phyloP scores from a whole-genome alignment of 1,140 invertebrate species.

The Hesperophylax magnus region DNA sequence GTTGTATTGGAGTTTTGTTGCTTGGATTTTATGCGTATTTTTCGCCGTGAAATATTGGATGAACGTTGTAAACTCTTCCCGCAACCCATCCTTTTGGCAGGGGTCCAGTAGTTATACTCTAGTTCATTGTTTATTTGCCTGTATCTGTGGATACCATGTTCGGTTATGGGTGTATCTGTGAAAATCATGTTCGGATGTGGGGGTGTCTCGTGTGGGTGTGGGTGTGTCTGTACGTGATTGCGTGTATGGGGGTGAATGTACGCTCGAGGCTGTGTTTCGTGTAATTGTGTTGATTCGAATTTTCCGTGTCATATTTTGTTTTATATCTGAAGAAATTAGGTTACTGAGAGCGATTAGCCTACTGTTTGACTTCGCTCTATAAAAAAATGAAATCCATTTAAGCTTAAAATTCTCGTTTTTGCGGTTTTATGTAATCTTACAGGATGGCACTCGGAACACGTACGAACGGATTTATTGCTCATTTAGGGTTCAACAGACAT shows the following conservation, averaged over 20 bases:
- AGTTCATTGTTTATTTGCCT: background rate
- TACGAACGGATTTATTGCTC: no score
- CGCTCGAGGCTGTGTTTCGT: no score
- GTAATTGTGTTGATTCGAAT: no score
- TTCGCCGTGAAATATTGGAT: constrained; percentile 38
- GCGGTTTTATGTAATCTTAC: no score
- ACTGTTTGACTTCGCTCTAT: constrained; percentile 6
- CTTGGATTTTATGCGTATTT: constrained; percentile 42
- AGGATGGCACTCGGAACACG: no score
- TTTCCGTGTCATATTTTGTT: background rate
- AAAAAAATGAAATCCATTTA: background rate
- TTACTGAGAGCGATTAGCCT: constrained; percentile 9
- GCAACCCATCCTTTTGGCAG: constrained; percentile 29
- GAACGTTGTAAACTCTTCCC: constrained; percentile 42
- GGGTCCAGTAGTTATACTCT: constrained; percentile 23
- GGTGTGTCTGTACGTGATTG: no score
- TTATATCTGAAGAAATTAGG: background rate
- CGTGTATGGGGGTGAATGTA: no score
- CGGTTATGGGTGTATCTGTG: background rate
- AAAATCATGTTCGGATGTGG: no score
- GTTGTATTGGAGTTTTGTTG: constrained; percentile 36
- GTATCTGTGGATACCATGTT: background rate
- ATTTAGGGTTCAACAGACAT: no score
- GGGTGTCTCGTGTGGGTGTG: no score
- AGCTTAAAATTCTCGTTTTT: no score